Percentiles rank a stretch among this genome's conserved stretches.
Evolutionary conservation across 2,113 vertebrate species (phyloP).

Genomic region (Rattus norvegicus): DNA sequence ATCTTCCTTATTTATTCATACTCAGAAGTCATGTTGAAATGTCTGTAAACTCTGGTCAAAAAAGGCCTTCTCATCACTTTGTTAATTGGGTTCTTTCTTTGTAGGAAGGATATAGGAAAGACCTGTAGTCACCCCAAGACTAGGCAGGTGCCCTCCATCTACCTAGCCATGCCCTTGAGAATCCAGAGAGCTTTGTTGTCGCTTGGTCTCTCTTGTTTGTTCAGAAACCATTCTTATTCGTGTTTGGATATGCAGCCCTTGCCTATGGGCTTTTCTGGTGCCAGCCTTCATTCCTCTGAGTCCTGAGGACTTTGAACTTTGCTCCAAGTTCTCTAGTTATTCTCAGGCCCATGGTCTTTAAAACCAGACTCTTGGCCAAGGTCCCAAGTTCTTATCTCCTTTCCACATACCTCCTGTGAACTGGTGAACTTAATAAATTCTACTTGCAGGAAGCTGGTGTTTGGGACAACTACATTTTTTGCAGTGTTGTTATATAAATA

Average conservation of each 20-base stretch:
- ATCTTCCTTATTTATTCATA: not conserved
- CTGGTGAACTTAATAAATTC: constrained; percentile 44
- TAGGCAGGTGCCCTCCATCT: not conserved
- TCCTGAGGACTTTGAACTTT: constrained; percentile 3
- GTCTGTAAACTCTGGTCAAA: not conserved
- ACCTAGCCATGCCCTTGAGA: not conserved
- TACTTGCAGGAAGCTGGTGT: constrained; percentile 34
- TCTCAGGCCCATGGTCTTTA: not conserved
- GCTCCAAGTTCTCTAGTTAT: not conserved
- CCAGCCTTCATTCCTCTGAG: not conserved
- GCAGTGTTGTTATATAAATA: constrained; percentile 21
- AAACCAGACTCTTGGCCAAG: constrained; percentile 34
- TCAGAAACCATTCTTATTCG: not conserved
- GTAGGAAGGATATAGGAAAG: not conserved
- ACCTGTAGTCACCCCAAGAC: not conserved
- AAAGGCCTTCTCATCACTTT: not conserved
- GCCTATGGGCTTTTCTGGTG: not conserved
- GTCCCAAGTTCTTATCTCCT: constrained; percentile 52
- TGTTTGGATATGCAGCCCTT: not conserved
- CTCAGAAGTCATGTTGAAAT: not conserved
- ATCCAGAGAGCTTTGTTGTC: not conserved
- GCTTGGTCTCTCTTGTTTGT: not conserved
- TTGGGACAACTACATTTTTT: constrained; percentile 27
- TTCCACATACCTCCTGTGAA: constrained; percentile 28
- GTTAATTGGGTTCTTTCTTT: not conserved